Base-by-base conservation (phyloP, 2,888 invertebrate species). In the Thelaira solivaga region DNA sequence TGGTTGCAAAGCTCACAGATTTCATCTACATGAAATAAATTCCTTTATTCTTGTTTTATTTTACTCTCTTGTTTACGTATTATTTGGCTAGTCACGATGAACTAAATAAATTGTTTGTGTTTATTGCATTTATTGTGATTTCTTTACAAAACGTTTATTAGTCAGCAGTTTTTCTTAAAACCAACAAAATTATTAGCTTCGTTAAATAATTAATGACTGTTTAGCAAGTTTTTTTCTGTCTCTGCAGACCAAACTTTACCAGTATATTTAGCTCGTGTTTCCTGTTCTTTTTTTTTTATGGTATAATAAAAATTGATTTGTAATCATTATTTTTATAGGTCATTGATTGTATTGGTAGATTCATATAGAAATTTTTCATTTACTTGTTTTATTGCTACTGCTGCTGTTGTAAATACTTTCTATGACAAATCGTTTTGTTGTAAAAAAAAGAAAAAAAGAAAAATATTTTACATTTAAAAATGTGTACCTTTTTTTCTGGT, bases 261-360 rank as follows among this genome's bases (percentile, higher is more conserved):
- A 36, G 24, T n/a, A 39, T 18, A 7, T 4, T 59, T 16, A 11
- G 31, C 43, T 41, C 51, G 22, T 31, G n/a, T 29, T 34, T 43
- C 11, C 18, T n/a, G 20, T 41, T 31, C 49, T 29, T 1, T 64
- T 29, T 36, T 62, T 53, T 34, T 22, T 51, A 34, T 34, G 11
- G 22, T 11, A 49, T 1, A n/a, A 49, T 2, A 65, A 51, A 77
- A 78, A 74, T 59, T 74, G 69, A 74, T 65, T 74, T 69, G 74
- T 78, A 74, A 78, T 78, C 69, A 47, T 74, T 69, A 53, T 53
- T 78, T 78, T 74, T 78, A 53, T 69, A 78, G 78, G 73, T 69
- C 78, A 78, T 65, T 74, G 53, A 36, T 45, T 78, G 49, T 39
- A 22, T 39, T 34, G 24, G 29, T 34, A 36, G 31, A 26, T 49